phyloP scores from a whole-genome alignment of 1,140 invertebrate genomes.

The Drosophila serrata region DNA sequence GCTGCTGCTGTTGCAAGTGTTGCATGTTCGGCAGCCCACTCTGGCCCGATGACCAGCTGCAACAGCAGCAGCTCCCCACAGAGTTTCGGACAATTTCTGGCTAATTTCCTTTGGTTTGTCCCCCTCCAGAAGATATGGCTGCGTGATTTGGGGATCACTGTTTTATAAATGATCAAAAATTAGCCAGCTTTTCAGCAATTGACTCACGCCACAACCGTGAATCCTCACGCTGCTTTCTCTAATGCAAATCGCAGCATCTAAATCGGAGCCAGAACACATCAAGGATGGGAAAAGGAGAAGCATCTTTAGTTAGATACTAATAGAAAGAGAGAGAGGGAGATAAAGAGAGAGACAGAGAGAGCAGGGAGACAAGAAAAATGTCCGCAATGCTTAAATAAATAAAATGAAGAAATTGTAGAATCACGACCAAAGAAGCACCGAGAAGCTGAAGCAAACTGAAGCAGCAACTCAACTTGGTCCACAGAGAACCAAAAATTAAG shows the following conservation, averaged over 20 bases:
- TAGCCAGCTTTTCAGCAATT: neutral
- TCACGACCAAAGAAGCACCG: conserved; percentile 62
- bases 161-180: conserved; percentile 31
- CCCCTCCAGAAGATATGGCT: neutral
- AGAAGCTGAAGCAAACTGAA: conserved; percentile 28
- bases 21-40: conserved; percentile 76
- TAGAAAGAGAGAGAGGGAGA: neutral
- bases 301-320: neutral
- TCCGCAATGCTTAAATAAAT: conserved; percentile 81
- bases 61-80: conserved; percentile 62
- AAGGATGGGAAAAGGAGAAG: conserved; percentile 20
- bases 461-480: conserved; percentile 10
- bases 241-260: conserved; percentile 57
- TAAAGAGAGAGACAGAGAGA: neutral
- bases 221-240: conserved; percentile 34
- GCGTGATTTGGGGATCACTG: neutral
- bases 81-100: conserved; percentile 66
- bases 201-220: conserved; percentile 28
- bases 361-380: conserved; percentile 65
- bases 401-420: conserved; percentile 83
- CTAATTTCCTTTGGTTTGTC: conserved; percentile 58
- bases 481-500: conserved; percentile 9
- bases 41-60: conserved; percentile 58
- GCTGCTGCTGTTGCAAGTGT: conserved; percentile 53
- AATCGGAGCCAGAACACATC: conserved; percentile 17